These are phyloP conservation scores for Ammospiza maritima DNA, from an alignment of 2,797 vertebrate genomes.

Conservation along the genomic window DNA sequence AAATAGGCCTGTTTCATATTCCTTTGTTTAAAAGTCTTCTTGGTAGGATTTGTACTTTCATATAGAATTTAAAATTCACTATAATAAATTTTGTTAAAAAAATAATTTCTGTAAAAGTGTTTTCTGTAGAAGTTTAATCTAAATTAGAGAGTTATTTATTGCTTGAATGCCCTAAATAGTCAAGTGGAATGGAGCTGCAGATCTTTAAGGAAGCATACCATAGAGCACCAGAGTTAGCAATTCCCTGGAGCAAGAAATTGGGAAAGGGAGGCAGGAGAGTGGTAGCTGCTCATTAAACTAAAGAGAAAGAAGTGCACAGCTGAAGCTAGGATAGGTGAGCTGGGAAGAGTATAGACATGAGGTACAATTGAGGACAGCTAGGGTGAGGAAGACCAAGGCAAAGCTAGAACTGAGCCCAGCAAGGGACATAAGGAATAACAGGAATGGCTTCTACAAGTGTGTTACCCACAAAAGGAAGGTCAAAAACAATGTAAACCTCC, in stretches of 20 bases:
- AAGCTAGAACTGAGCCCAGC: background rate
- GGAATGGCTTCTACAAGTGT: background rate
- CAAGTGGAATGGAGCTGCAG: background rate
- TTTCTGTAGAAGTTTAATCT: background rate
- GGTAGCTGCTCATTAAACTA: background rate
- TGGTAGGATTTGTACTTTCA: background rate
- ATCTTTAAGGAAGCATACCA: background rate
- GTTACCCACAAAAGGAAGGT: background rate
- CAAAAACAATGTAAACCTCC: background rate
- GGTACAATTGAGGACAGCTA: too few species aligned
- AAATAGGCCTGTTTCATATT: background rate
- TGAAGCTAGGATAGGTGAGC: background rate
- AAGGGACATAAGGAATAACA: accelerated
- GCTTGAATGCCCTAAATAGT: background rate
- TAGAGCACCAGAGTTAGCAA: accelerated
- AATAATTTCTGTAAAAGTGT: background rate
- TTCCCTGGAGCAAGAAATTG: background rate
- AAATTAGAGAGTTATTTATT: background rate
- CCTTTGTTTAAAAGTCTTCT: background rate
- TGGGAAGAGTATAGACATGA: background rate
- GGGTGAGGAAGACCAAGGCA: background rate
- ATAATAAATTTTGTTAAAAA: background rate
- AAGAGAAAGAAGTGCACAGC: background rate
- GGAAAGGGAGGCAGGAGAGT: background rate
- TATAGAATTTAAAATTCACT: background rate